Evolutionary conservation across 2,113 vertebrate genomes (phyloP).

Genomic region (Microtus oregoni): DNA sequence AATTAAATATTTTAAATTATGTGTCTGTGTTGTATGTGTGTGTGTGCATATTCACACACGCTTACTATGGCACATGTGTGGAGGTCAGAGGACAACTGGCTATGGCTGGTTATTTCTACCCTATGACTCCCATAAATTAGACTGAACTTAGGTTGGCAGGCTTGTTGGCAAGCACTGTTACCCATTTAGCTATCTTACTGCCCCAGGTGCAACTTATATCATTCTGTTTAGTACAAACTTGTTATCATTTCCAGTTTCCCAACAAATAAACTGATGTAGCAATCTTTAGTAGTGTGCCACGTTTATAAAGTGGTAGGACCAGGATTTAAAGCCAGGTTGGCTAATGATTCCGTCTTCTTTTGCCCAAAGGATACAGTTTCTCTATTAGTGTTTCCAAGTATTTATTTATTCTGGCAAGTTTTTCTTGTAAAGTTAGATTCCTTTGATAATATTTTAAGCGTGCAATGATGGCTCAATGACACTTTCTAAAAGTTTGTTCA

Average conservation of each 20-base stretch:
- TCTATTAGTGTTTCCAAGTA: background rate
- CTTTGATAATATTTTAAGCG: background rate
- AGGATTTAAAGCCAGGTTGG: background rate
- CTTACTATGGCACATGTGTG: background rate
- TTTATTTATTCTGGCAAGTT: background rate
- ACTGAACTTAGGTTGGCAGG: background rate
- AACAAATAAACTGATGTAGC: background rate
- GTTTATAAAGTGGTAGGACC: background rate
- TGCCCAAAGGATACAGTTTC: background rate
- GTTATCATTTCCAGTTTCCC: background rate
- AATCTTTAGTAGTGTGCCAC: constrained; percentile 14
- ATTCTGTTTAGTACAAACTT: background rate
- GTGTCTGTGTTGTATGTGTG: background rate
- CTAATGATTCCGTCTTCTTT: background rate
- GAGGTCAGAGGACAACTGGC: background rate
- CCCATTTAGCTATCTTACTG: background rate
- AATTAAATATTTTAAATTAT: background rate
- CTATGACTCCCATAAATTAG: background rate
- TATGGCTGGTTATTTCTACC: background rate
- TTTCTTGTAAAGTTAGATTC: background rate
- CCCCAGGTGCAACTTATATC: background rate
- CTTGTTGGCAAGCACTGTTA: background rate
- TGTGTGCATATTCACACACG: background rate
- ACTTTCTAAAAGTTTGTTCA: constrained; percentile 15
- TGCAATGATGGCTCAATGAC: background rate